Base-by-base conservation (phyloP, 1,140 invertebrate species). In the Dendrolimus kikuchii region DNA sequence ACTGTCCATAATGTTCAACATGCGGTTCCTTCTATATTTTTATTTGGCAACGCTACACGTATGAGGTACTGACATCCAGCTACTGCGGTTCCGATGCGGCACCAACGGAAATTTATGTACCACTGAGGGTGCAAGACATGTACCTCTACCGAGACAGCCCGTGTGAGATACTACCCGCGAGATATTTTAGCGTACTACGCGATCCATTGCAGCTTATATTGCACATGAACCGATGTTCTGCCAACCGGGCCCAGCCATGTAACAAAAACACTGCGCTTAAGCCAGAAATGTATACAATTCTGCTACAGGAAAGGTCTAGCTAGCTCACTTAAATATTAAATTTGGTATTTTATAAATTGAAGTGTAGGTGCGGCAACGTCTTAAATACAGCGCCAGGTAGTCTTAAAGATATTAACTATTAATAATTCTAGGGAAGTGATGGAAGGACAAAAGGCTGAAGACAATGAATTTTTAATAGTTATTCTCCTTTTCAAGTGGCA, bases 341-440 rank as follows among this genome's bases (percentile, higher is more conserved):
- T 83, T 81, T 74, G 60, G 66, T 74, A 85, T 81, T 83, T 85
- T 76, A 83, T 81, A 83, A 81, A 72, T 75, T 53, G 67, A 75
- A 60, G 68, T 77, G 76, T 81, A 81, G 75, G 71, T 65, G 60
- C 57, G 71, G 69, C 66, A 23, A 23, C 1, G 23, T 23, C 23
- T 23, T 23, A 23, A 23, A 23, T 23, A 23, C 23, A 23, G 23
- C 23, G 23, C 23, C 23, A 23, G 23, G 23, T 23, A 23, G 70
- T 74, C 74, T 75, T 68, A 64, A 64, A 59, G 56, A 61, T 76
- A 77, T 86, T 77, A 77, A 86, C 81, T 81, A 83, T 86, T 81
- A 81, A 86, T 81, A 81, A 74, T 68, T 68, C 65, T 74, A 80
- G 77, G 58, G 71, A 57, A 64, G 64, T 53, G 63, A 73, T 79